Percentiles rank a stretch among this genome's conserved stretches.
Conservation (phyloP, 1,140 invertebrate species). For the Calliopsis andreniformis region DNA sequence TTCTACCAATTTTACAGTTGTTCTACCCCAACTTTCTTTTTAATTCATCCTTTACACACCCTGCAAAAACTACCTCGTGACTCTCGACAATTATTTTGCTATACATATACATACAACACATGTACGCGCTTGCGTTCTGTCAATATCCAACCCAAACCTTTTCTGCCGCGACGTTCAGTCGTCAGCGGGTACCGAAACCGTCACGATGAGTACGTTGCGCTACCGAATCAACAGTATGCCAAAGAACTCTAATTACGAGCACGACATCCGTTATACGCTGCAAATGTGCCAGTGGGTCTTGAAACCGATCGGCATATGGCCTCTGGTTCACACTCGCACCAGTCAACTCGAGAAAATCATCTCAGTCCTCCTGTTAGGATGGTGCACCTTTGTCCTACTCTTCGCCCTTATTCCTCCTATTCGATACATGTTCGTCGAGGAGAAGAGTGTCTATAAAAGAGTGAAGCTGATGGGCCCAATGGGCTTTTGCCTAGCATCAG, state of each 20-base stretch:
- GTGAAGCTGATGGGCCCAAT: slow-evolving; percentile 56
- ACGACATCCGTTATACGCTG: slow-evolving; percentile 54
- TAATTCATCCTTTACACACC: neutral
- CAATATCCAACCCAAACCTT: neutral
- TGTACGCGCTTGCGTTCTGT: slow-evolving; percentile 26
- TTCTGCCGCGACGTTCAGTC: neutral
- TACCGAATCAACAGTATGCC: too few relatives aligned
- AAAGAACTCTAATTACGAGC: slow-evolving; percentile 13
- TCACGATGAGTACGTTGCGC: slow-evolving; percentile 6
- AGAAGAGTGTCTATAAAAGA: neutral
- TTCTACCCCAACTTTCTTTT: too few relatives aligned
- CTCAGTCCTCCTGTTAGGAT: neutral
- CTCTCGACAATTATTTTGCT: neutral
- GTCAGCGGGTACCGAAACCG: neutral
- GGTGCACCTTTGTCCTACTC: slow-evolving; percentile 25
- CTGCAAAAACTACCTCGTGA: neutral
- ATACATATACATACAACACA: neutral
- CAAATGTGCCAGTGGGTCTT: slow-evolving; percentile 60
- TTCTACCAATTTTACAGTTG: too few relatives aligned
- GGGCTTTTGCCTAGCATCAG: slow-evolving; percentile 49
- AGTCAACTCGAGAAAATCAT: slow-evolving; percentile 5
- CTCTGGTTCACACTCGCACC: neutral
- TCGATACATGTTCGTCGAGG: slow-evolving; percentile 21
- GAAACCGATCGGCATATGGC: slow-evolving; percentile 65
- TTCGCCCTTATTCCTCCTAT: slow-evolving; percentile 51